Evolutionary conservation across 2,888 invertebrate genomes (phyloP), one percentile per base, ranked within the genome.

Genomic region (Lamellibrachia satsuma): DNA sequence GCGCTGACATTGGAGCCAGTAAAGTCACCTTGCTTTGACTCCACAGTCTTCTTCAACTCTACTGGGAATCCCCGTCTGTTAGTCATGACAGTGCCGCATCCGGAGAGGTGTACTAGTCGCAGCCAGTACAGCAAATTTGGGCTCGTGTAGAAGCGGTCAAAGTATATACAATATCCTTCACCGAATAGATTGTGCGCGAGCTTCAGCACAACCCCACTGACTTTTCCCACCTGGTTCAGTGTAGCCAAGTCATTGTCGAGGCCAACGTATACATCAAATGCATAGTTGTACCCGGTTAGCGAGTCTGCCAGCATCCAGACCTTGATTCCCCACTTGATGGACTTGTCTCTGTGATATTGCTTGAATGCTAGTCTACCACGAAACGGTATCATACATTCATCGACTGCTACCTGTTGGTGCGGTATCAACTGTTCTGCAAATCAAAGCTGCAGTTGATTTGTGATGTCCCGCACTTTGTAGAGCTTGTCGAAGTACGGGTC

Each of bases 281-380:
- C 11, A 15, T 22, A 91, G 52, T 52, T 52, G 91, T 91, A 91
- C 52, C 52, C 51, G 51, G 51, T 52, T 11, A 7, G 11, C 11
- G 91, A 91, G 52, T 91, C 91, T 52, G 52, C 51, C 39, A 91
- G 91, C 91, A 91, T 91, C 91, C 91, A 7, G 0, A 52, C 75
- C 11, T 92, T 92, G 7, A 92, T 92, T 3, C 75, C 92, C 92
- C 92, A 92, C 9, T 92, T 92, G 6, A 57, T 52, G 52, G 51
- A 90, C 3, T 92, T 75, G 51, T 92, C 92, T 60, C 51, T 92
- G 2, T 60, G n/a, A 27, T 92, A 92, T 52, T 92, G 92, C 6
- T 92, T 92, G 55, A 92, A 55, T 52, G 92, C 8, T 7, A 92
- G 75, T 7, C 60, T 27, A 60, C 75, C 75, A 52, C 60, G 22